phyloP scores from a whole-genome alignment of 30 jellyfish, hydroid and myxozoan species.

The Aurelia sp. region DNA sequence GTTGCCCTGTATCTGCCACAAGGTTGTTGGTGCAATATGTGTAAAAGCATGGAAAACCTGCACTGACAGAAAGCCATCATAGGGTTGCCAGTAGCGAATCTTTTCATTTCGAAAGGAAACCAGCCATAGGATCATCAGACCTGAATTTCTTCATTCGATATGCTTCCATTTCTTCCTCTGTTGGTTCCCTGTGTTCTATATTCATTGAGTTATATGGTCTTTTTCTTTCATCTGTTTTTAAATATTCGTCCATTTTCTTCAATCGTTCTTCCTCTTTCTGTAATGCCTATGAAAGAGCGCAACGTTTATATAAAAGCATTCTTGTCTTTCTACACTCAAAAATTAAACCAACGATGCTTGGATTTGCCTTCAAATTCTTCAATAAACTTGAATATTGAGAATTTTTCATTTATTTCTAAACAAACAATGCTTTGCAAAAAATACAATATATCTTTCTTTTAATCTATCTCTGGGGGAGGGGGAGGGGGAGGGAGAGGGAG shows the following conservation, averaged over 20 bases:
- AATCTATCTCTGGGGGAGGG: no score
- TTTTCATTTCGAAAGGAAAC: constrained; percentile 4
- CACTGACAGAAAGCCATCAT: no score
- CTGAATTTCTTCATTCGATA: constrained; percentile 89
- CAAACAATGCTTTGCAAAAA: background rate
- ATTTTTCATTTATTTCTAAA: no score
- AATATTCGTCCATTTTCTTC: constrained; percentile 61
- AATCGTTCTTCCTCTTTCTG: constrained; percentile 83
- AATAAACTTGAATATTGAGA: no score
- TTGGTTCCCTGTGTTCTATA: constrained; percentile 81
- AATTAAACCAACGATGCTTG: no score
- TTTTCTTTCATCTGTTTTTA: constrained; percentile 92
- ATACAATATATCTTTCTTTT: background rate
- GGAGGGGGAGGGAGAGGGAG: no score
- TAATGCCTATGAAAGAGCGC: constrained; percentile 70
- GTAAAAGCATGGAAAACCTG: no score
- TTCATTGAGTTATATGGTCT: constrained; percentile 95
- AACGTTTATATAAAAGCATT: background rate
- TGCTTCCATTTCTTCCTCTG: constrained; percentile 97
- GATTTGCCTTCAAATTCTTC: no score
- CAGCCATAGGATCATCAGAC: constrained; percentile 97
- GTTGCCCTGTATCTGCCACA: no score
- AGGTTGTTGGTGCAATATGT: no score
- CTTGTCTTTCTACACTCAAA: background rate
- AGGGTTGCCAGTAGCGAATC: no score